phyloP scores from a whole-genome alignment of 2,888 invertebrate genomes.

The Amblyjoppa proteus region DNA sequence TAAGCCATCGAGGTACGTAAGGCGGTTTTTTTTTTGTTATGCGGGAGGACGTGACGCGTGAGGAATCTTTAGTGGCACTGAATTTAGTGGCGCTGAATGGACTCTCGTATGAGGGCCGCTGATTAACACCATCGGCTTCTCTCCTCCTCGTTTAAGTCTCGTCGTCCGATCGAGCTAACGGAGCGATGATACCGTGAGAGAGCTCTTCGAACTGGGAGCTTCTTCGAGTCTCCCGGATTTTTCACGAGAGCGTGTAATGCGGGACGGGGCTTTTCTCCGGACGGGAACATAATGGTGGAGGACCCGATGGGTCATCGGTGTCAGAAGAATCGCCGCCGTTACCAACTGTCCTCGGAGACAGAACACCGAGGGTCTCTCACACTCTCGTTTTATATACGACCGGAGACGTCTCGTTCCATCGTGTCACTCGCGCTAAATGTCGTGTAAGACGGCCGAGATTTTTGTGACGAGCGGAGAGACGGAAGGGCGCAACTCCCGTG shows the following conservation, averaged over 20 bases:
- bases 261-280: conserved; percentile 43
- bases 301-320: conserved; percentile 55
- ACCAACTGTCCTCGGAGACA: neutral
- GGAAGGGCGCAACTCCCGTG: neutral
- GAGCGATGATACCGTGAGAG: conserved; percentile 51
- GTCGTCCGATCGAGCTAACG: conserved; percentile 49
- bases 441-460: conserved; percentile 50
- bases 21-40: conserved; percentile 39
- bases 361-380: conserved; percentile 24
- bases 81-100: conserved; percentile 41
- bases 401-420: conserved; percentile 16
- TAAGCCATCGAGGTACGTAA: conserved; percentile 18
- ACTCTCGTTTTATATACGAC: conserved; percentile 55
- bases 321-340: conserved; percentile 37
- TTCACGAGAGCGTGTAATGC: conserved; percentile 44
- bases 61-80: conserved; percentile 35
- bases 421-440: conserved; percentile 46
- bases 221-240: conserved; percentile 20
- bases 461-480: conserved; percentile 4
- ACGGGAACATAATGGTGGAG: conserved; percentile 28
- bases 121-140: conserved; percentile 60
- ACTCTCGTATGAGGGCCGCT: conserved; percentile 56
- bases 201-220: neutral
- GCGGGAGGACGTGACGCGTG: conserved; percentile 65
- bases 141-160: conserved; percentile 27